These are phyloP conservation scores for Melanargia galathea DNA, from an alignment of 2,888 invertebrate genomes.

Conservation along the genomic window DNA sequence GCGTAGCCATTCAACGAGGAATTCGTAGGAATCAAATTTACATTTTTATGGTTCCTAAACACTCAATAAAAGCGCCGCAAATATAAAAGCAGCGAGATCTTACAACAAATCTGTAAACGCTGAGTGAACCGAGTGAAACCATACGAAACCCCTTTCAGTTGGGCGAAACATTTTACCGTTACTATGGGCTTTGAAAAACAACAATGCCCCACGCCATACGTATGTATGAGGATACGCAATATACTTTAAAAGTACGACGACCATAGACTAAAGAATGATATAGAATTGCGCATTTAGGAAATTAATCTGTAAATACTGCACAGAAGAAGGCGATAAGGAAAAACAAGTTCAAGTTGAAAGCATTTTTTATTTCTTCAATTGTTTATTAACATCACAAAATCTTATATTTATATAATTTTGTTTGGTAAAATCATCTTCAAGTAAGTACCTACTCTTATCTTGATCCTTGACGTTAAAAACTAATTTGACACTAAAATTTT, in stretches of 20 bases:
- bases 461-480: too few species aligned
- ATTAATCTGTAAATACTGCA: not conserved
- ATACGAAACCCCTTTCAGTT: constrained; percentile 63
- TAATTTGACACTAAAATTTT: too few species aligned
- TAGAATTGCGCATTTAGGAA: constrained; percentile 39
- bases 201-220: constrained; percentile 72
- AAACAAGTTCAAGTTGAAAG: not conserved
- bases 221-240: constrained; percentile 75
- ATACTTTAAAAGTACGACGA: constrained; percentile 68
- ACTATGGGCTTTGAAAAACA: constrained; percentile 73
- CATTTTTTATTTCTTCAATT: too few species aligned
- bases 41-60: constrained; percentile 77
- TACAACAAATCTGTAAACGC: constrained; percentile 65
- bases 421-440: too few species aligned
- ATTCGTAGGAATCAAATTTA: constrained; percentile 54
- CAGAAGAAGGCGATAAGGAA: not conserved
- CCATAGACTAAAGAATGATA: constrained; percentile 50
- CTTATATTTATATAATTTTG: too few species aligned
- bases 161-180: constrained; percentile 57
- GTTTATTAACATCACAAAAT: too few species aligned
- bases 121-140: constrained; percentile 57
- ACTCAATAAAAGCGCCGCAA: constrained; percentile 70
- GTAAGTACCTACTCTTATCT: too few species aligned
- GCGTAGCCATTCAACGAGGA: constrained; percentile 27
- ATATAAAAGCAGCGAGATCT: constrained; percentile 62